phyloP scores from a whole-genome alignment of 2,888 invertebrate species.

The Dolomedes plantarius region DNA sequence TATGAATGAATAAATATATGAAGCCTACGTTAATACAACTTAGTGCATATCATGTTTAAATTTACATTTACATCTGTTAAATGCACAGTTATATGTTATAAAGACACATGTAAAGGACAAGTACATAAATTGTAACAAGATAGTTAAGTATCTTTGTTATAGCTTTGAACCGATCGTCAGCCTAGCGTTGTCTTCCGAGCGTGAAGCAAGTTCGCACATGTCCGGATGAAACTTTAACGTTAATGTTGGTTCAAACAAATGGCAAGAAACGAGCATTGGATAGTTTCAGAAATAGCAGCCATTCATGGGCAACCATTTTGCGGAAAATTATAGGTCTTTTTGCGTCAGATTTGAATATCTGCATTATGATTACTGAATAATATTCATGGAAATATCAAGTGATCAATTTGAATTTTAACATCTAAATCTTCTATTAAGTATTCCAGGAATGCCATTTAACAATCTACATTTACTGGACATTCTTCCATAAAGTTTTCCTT shows the following conservation, averaged over 20 bases:
- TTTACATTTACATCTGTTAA: not conserved
- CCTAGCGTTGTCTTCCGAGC: not conserved
- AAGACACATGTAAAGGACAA: not conserved
- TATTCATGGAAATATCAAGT: no score
- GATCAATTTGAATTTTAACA: no score
- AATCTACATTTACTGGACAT: no score
- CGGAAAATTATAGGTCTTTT: not conserved
- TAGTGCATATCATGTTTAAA: not conserved
- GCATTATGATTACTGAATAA: no score
- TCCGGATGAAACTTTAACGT: not conserved
- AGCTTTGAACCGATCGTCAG: not conserved
- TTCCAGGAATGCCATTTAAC: no score
- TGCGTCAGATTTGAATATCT: no score
- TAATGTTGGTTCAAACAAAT: no score
- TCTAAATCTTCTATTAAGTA: no score
- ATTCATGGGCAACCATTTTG: not conserved
- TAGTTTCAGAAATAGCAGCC: not conserved
- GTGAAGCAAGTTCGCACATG: not conserved
- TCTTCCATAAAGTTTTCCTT: no score
- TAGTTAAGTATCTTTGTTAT: not conserved
- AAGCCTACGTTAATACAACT: not conserved
- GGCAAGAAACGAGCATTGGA: not conserved
- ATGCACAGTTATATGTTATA: not conserved
- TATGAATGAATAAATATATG: not conserved
- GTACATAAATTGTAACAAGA: not conserved